Conservation (phyloP, 2,113 vertebrate species). For the Panthera leo region DNA sequence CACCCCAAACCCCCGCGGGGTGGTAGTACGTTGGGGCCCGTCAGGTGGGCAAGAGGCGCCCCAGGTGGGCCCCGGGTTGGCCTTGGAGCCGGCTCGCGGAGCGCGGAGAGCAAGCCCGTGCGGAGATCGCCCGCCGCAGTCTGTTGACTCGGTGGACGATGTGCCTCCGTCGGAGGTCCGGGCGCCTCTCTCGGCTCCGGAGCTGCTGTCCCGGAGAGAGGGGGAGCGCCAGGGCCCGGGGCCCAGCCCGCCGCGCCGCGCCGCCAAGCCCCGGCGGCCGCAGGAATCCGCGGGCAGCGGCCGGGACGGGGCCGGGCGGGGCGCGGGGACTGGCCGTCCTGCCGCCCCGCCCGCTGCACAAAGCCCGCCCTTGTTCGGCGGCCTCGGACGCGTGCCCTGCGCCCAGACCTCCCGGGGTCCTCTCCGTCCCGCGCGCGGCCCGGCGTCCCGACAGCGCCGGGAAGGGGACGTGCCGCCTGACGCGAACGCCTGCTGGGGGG, state of each 20-base stretch:
- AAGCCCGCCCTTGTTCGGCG: conserved; percentile 75
- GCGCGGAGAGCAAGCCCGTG: not conserved
- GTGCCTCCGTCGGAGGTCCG: not conserved
- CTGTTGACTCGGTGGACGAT: conserved; percentile 17
- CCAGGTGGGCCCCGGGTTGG: not conserved
- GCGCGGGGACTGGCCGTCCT: conserved; percentile 62
- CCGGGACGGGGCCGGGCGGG: not conserved
- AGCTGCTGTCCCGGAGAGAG: not conserved
- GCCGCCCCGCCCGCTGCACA: conserved; percentile 49
- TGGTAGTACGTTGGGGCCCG: not conserved
- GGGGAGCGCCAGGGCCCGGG: conserved; percentile 47
- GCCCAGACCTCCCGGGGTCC: conserved; percentile 55
- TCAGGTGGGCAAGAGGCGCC: not conserved
- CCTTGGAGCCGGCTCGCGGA: not conserved
- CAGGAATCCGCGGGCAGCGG: conserved; percentile 77
- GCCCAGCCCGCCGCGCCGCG: conserved; percentile 37
- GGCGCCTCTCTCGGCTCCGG: not conserved
- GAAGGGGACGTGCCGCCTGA: not conserved
- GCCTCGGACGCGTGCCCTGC: conserved; percentile 36
- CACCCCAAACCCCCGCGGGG: rapidly evolving
- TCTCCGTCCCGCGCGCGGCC: not conserved
- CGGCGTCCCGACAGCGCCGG: conserved; percentile 39
- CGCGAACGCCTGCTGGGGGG: not conserved
- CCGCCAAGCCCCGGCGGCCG: conserved; percentile 71
- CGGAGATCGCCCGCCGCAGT: not conserved